These are phyloP conservation scores for Pseudorhombus dupliciocellatus DNA, from an alignment of 2,113 vertebrate genomes.

Conservation along the genomic window DNA sequence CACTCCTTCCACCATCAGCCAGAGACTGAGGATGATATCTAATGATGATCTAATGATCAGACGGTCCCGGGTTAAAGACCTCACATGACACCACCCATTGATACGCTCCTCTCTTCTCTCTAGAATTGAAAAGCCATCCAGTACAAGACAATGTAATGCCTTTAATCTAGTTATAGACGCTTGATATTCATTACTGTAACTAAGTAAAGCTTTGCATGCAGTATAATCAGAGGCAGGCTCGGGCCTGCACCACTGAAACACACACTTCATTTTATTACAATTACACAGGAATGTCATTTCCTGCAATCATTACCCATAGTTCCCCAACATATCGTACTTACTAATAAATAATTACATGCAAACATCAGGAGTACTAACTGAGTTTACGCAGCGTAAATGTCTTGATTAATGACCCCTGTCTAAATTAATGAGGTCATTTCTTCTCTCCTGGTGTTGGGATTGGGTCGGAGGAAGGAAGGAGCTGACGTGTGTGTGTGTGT, in stretches of 20 bases:
- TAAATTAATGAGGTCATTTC: conserved; percentile 45
- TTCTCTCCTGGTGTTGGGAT: conserved; percentile 16
- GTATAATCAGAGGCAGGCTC: neutral
- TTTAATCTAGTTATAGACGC: neutral
- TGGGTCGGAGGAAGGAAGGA: conserved; percentile 62
- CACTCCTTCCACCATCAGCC: neutral
- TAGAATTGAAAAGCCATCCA: neutral
- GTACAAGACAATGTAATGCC: neutral
- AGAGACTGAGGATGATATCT: conserved; percentile 1
- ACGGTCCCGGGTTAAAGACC: neutral
- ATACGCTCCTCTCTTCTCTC: neutral
- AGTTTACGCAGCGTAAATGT: conserved; percentile 43
- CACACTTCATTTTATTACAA: conserved; percentile 7
- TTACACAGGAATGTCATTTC: conserved; percentile 33
- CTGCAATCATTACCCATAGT: conserved; percentile 34
- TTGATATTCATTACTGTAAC: no score
- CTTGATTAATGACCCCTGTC: conserved; percentile 59
- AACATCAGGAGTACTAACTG: conserved; percentile 51
- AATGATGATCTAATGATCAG: conserved; percentile 8
- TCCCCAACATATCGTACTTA: conserved; percentile 14
- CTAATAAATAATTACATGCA: conserved; percentile 50
- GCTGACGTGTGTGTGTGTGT: conserved; percentile 19
- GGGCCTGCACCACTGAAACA: neutral
- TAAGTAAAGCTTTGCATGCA: neutral
- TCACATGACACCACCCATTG: conserved; percentile 23